phyloP scores from a whole-genome alignment of 2,113 vertebrate genomes.

The Passer domesticus region DNA sequence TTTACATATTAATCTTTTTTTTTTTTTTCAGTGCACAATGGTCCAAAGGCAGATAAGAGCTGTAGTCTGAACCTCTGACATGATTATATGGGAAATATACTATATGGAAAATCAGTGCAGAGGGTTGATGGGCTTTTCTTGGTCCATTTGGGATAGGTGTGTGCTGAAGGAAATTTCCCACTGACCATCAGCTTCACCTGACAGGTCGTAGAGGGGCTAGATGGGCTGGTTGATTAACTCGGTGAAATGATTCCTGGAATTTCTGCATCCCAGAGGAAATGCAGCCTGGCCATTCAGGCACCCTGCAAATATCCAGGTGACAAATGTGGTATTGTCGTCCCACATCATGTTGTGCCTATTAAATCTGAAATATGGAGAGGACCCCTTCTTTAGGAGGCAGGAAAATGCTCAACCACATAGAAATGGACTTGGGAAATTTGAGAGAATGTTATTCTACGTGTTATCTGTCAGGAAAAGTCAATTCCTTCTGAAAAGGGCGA shows the following conservation, averaged over 20 bases:
- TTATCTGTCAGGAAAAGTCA: not conserved
- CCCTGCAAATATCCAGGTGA: not conserved
- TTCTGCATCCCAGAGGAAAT: not conserved
- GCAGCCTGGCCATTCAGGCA: not conserved
- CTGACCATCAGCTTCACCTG: rapidly evolving
- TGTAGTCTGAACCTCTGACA: not conserved
- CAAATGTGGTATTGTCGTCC: not conserved
- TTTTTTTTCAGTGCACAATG: not conserved
- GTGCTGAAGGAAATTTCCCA: not conserved
- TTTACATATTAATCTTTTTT: not conserved
- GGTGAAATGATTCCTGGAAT: not conserved
- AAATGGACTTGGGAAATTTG: not conserved
- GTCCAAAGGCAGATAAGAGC: not conserved
- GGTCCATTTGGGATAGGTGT: not conserved
- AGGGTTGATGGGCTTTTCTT: not conserved
- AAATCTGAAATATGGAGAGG: not conserved
- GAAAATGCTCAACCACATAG: not conserved
- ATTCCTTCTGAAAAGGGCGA: not conserved
- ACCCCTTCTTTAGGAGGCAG: not conserved
- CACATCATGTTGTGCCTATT: rapidly evolving
- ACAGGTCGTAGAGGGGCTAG: not conserved
- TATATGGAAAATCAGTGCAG: not conserved
- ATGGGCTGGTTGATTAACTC: not conserved
- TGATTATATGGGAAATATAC: too few relatives aligned
- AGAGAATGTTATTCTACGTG: rapidly evolving